These are phyloP conservation scores for Willowsia nigromaculata DNA, from an alignment of 2,888 invertebrate species.

Conservation along the genomic window DNA sequence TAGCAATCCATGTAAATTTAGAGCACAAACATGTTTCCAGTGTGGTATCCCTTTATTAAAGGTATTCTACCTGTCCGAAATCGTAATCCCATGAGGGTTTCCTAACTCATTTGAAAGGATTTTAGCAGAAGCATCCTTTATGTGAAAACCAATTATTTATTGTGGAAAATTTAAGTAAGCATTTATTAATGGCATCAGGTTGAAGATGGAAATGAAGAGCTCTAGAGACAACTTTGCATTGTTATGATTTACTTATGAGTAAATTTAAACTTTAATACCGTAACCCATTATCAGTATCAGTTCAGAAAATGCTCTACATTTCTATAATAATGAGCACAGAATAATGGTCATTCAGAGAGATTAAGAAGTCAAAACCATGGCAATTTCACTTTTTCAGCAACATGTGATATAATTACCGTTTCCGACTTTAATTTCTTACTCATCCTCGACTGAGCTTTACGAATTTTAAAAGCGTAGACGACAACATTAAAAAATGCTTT, in stretches of 20 bases:
- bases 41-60: no score
- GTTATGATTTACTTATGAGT: neutral
- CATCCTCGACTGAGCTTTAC: neutral
- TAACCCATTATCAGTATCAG: no score
- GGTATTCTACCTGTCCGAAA: neutral
- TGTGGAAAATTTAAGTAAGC: neutral
- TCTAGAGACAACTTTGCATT: neutral
- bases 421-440: neutral
- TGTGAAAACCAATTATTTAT: slow-evolving; percentile 17
- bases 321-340: neutral
- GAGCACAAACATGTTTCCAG: no score
- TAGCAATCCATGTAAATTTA: slow-evolving; percentile 1
- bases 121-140: neutral
- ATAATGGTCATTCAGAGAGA: neutral
- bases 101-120: slow-evolving; percentile 4
- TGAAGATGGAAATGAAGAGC: neutral
- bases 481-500: neutral
- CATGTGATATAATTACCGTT: neutral
- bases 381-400: neutral
- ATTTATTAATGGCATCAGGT: neutral
- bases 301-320: neutral
- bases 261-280: slow-evolving; percentile 4
- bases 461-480: neutral
- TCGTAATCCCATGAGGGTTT: neutral
- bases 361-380: neutral